Evolutionary conservation across 2,113 vertebrate genomes (phyloP), one percentile per base, ranked within the genome.

Genomic region (Lamprologus lemairii): DNA sequence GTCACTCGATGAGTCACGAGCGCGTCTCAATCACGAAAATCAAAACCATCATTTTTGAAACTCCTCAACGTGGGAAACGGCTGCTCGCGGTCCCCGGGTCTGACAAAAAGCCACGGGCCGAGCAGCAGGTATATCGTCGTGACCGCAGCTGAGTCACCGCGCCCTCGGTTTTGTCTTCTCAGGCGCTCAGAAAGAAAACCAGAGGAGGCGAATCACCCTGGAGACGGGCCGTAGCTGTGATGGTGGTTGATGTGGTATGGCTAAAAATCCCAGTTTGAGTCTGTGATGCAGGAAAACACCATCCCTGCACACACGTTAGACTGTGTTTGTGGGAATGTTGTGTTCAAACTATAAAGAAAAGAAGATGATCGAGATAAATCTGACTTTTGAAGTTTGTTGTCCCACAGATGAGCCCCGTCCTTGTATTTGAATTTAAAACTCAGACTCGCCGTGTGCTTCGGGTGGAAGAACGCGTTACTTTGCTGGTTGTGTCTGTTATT

Each of bases 371-470:
- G 9, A 65, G 4, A 37, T 37, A 12, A 63, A 68, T 14, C n/a
- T 5, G 35, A 40, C 63, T 12, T n/a, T 0, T n/a, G 17, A n/a
- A 12, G 60, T n/a, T 37, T 35, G 6, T 35, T 2, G 31, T 7
- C 26, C 16, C 31, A 35, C 60, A 37, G 16, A 60, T 31, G 4
- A 60, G 8, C 8, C 14, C 8, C 0, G 14, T 28, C 57, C 3
- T 17, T 17, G 57, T 31, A 3, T 31, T 60, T 60, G 14, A 31
- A 1, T 17, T 60, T 33, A 19, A 60, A 60, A 17, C 57, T 31
- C 60, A 8, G 11, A 68, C 33, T 65, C 19, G 1, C 33, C 4
- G 10, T 40, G 19, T n/a, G 11, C 0, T 5, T 71, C n/a, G 0
- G 35, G 10, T 21, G 37, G 37, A 17, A 19, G 28, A 63, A 63